Percentiles rank a stretch among this genome's conserved stretches.
phyloP scores from a whole-genome alignment of 2,113 vertebrate genomes.

The Myotis davidii region DNA sequence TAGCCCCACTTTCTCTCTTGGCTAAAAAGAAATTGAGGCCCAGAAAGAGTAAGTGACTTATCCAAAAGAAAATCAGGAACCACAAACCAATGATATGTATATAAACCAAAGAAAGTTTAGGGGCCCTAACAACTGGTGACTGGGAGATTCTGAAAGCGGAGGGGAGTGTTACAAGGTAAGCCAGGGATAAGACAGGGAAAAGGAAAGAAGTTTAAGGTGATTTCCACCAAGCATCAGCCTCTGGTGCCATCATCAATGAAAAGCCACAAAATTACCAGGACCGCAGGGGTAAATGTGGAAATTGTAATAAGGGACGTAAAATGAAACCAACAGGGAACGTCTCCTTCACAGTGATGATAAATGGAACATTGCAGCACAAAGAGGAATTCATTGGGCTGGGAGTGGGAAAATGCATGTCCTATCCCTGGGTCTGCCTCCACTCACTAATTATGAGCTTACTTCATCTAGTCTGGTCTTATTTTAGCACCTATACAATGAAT shows the following conservation, averaged over 20 bases:
- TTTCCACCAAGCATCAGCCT: background rate
- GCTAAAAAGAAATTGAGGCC: background rate
- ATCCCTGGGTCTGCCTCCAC: background rate
- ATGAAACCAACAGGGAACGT: background rate
- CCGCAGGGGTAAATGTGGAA: slow-evolving; percentile 29
- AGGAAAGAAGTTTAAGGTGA: slow-evolving; percentile 1
- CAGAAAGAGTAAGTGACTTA: background rate
- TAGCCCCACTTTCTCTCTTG: background rate
- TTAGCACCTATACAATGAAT: background rate
- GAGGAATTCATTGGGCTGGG: background rate
- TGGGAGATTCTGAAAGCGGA: background rate
- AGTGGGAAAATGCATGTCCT: background rate
- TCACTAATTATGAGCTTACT: background rate
- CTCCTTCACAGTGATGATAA: background rate
- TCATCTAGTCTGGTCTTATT: background rate
- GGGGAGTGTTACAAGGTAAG: background rate
- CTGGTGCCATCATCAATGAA: background rate
- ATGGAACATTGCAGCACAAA: background rate
- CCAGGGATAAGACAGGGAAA: background rate
- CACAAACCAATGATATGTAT: background rate
- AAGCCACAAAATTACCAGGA: background rate
- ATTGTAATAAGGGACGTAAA: background rate
- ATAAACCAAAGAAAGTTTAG: background rate
- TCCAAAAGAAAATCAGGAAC: background rate
- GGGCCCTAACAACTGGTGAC: background rate